Evolutionary conservation across 1,140 invertebrate species (phyloP).

Genomic region (Cyphomyrmex costatus): DNA sequence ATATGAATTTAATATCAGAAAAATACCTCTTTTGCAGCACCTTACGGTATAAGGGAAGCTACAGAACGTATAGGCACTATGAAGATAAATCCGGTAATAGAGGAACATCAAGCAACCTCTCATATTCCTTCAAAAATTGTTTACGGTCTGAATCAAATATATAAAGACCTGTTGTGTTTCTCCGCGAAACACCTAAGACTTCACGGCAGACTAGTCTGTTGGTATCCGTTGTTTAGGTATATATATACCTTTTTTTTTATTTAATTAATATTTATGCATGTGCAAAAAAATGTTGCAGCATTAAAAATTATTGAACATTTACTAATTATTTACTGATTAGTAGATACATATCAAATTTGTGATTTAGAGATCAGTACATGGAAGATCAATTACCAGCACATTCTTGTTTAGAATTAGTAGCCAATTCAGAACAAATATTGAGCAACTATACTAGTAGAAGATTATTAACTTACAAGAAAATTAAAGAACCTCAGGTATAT

Average conservation of each 20-base stretch:
- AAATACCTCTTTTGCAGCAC: constrained; percentile 89
- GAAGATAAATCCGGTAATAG: constrained; percentile 88
- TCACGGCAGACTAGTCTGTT: constrained; percentile 94
- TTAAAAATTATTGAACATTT: not conserved
- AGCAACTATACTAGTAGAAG: constrained; percentile 92
- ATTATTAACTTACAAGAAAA: constrained; percentile 95
- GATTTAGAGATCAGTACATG: constrained; percentile 91
- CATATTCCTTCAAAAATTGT: constrained; percentile 96
- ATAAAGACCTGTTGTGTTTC: constrained; percentile 94
- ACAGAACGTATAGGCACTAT: constrained; percentile 94
- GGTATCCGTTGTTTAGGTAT: constrained; percentile 95
- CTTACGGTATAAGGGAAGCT: constrained; percentile 97
- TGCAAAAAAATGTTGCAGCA: not conserved
- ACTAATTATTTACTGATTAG: constrained; percentile 60
- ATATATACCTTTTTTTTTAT: not conserved
- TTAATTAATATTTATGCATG: constrained; percentile 1
- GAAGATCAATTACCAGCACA: constrained; percentile 92
- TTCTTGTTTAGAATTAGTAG: constrained; percentile 91
- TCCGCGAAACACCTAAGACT: constrained; percentile 92
- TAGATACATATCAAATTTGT: constrained; percentile 57
- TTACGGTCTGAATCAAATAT: constrained; percentile 94
- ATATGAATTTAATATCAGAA: constrained; percentile 12
- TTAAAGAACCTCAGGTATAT: constrained; percentile 86
- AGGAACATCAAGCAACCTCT: constrained; percentile 88
- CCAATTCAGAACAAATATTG: constrained; percentile 95